phyloP scores from a whole-genome alignment of 2,888 invertebrate genomes.

The Microctonus aethiopoides region DNA sequence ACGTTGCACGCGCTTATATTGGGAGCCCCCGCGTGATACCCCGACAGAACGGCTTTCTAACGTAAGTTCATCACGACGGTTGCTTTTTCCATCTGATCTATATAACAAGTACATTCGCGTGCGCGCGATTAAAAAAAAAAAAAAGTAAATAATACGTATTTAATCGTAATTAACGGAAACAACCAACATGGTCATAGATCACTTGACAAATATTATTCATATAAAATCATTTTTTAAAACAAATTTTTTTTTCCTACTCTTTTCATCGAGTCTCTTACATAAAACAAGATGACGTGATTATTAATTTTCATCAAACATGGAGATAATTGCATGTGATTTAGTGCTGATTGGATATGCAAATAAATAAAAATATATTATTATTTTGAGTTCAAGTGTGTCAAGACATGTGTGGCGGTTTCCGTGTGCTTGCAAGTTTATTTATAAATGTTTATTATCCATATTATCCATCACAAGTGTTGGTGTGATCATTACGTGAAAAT shows the following conservation, averaged over 20 bases:
- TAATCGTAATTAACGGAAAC: not conserved
- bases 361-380: not conserved
- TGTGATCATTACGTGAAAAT: not conserved
- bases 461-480: not conserved
- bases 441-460: not conserved
- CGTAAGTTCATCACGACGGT: conserved; percentile 80
- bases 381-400: not conserved
- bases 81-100: conserved; percentile 32
- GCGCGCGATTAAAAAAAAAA: not conserved
- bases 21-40: conserved; percentile 76
- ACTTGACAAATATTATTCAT: not conserved
- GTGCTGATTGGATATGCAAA: conserved; percentile 7
- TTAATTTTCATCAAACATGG: not conserved
- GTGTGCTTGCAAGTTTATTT: not conserved
- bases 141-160: conserved; percentile 1
- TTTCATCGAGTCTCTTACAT: not conserved
- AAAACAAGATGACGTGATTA: not conserved
- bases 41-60: conserved; percentile 97
- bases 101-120: conserved; percentile 1
- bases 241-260: no score
- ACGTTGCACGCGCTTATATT: conserved; percentile 86
- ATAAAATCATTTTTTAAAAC: not conserved
- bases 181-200: not conserved
- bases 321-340: not conserved
- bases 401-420: not conserved